Conservation (phyloP, 2,797 vertebrate genomes). For the Sphenodon punctatus region DNA sequence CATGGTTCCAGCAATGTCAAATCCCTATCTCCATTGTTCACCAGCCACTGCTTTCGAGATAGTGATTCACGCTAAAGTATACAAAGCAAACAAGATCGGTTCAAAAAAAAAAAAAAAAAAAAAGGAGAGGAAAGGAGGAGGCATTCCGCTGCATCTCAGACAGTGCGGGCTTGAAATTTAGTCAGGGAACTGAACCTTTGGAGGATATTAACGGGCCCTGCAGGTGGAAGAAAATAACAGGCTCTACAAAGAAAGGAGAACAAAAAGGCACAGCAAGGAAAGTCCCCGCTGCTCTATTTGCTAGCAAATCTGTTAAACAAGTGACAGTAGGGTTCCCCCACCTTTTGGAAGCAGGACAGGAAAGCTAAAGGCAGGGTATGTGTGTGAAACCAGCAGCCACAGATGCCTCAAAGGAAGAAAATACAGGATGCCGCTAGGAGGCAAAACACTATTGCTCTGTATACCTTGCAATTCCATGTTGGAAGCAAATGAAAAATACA, state of each 20-base stretch:
- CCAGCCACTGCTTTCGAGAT: not conserved
- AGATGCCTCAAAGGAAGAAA: constrained; percentile 28
- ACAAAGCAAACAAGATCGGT: not conserved
- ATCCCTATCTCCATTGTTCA: not conserved
- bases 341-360: constrained; percentile 47
- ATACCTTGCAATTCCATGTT: constrained; percentile 29
- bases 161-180: constrained; percentile 42
- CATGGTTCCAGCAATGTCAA: not conserved
- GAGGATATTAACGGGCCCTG: constrained; percentile 60
- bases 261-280: constrained; percentile 53
- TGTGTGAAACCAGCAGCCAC: constrained; percentile 46
- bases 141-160: constrained; percentile 22
- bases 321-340: constrained; percentile 58
- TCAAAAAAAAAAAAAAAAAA: not conserved
- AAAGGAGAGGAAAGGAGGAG: constrained; percentile 48
- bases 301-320: constrained; percentile 50
- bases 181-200: constrained; percentile 57
- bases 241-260: constrained; percentile 41
- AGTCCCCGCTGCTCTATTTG: constrained; percentile 33
- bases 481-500: constrained; percentile 54
- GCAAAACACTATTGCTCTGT: constrained; percentile 47
- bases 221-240: constrained; percentile 65
- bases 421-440: not conserved
- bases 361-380: constrained; percentile 52
- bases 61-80: not conserved